Percentiles rank a stretch among this genome's conserved stretches.
phyloP scores from a whole-genome alignment of 1,140 invertebrate genomes.

The Phymastichus coffea region DNA sequence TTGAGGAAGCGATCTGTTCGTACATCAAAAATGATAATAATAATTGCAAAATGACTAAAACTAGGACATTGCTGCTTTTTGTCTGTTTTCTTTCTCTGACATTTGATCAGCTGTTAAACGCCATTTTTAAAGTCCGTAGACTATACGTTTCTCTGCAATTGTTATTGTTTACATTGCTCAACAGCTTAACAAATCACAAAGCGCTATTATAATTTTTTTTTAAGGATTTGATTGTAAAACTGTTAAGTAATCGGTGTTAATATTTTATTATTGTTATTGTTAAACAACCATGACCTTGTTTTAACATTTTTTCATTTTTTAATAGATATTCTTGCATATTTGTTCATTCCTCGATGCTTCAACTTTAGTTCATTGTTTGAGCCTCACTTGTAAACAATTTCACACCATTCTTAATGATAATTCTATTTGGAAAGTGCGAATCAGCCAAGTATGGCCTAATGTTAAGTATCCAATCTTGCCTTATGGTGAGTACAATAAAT shows the following conservation, averaged over 20 bases:
- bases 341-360: slow-evolving; percentile 50
- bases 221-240: not conserved
- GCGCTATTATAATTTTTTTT: not conserved
- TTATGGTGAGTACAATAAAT: slow-evolving; percentile 44
- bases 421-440: slow-evolving; percentile 49
- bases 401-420: slow-evolving; percentile 46
- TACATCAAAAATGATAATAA: no score
- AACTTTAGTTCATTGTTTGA: slow-evolving; percentile 42
- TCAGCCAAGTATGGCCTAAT: slow-evolving; percentile 45
- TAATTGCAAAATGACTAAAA: slow-evolving; percentile 2
- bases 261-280: not conserved
- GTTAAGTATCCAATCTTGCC: slow-evolving; percentile 44
- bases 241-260: no score
- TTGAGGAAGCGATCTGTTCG: no score
- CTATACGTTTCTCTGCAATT: not conserved
- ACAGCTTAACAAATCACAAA: not conserved
- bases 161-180: no score
- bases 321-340: slow-evolving; percentile 47
- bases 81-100: slow-evolving; percentile 7
- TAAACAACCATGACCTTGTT: not conserved
- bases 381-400: slow-evolving; percentile 49
- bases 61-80: not conserved
- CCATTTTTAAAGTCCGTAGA: slow-evolving; percentile 32
- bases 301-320: not conserved
- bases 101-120: slow-evolving; percentile 32